These are phyloP conservation scores for Agelaius tricolor DNA, from an alignment of 2,113 vertebrate species.

Conservation along the genomic window DNA sequence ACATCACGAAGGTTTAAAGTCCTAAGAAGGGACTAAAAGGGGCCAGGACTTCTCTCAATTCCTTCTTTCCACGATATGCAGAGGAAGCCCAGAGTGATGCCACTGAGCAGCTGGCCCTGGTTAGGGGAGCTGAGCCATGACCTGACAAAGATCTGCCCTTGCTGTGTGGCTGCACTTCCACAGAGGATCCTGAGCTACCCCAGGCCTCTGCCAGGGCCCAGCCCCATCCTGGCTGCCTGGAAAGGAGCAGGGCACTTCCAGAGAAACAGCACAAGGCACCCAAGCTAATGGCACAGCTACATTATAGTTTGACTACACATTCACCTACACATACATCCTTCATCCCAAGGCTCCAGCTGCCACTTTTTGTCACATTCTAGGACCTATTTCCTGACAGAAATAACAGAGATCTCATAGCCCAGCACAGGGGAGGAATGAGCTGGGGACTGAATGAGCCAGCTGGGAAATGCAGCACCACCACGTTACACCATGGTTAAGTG, in stretches of 20 bases:
- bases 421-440: neutral
- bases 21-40: neutral
- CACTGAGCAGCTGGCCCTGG: neutral
- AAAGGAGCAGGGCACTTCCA: neutral
- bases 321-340: neutral
- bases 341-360: neutral
- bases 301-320: too few relatives aligned
- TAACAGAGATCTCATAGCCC: neutral
- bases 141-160: neutral
- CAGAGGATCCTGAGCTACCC: neutral
- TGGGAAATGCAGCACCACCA: neutral
- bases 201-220: neutral
- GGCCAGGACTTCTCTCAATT: neutral
- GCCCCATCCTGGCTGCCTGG: neutral
- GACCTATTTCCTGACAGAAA: neutral
- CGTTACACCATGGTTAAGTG: accelerated
- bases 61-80: neutral
- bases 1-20: neutral
- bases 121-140: neutral
- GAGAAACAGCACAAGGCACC: neutral
- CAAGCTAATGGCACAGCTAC: neutral
- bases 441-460: neutral
- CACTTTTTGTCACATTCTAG: neutral
- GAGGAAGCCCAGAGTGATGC: neutral
- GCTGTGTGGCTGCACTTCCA: neutral